These are phyloP conservation scores for Bombyx huttoni DNA, from an alignment of 2,888 invertebrate species.

Conservation along the genomic window DNA sequence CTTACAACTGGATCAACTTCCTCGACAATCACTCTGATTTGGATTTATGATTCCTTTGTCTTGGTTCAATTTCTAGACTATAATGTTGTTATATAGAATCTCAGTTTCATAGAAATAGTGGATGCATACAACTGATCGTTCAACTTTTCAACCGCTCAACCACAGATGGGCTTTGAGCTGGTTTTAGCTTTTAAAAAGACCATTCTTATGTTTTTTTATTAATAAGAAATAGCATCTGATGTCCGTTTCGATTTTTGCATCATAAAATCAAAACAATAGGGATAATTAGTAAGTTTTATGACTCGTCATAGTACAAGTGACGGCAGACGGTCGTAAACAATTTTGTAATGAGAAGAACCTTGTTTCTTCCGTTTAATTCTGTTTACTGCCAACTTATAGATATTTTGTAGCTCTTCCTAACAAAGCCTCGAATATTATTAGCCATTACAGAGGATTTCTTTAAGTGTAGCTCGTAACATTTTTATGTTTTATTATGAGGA, in stretches of 20 bases:
- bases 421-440: not conserved
- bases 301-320: conserved; percentile 12
- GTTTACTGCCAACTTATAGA: conserved; percentile 9
- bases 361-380: conserved; percentile 9
- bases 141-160: too few relatives aligned
- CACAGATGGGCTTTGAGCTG: too few relatives aligned
- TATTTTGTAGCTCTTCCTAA: conserved; percentile 12
- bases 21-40: too few relatives aligned
- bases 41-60: too few relatives aligned
- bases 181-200: not conserved
- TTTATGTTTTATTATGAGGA: not conserved
- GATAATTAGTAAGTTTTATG: conserved; percentile 22
- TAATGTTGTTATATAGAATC: too few relatives aligned
- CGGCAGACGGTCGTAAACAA: conserved; percentile 16
- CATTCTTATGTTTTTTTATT: not conserved
- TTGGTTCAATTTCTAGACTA: too few relatives aligned
- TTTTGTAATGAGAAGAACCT: conserved; percentile 25
- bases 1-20: too few relatives aligned
- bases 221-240: not conserved
- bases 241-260: not conserved
- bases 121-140: too few relatives aligned
- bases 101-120: too few relatives aligned
- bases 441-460: not conserved
- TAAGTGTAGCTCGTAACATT: not conserved
- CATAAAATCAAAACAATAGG: conserved; percentile 3